Evolutionary conservation across 2,888 invertebrate genomes (phyloP).

Genomic region (Rhopalosiphum nymphaeae): DNA sequence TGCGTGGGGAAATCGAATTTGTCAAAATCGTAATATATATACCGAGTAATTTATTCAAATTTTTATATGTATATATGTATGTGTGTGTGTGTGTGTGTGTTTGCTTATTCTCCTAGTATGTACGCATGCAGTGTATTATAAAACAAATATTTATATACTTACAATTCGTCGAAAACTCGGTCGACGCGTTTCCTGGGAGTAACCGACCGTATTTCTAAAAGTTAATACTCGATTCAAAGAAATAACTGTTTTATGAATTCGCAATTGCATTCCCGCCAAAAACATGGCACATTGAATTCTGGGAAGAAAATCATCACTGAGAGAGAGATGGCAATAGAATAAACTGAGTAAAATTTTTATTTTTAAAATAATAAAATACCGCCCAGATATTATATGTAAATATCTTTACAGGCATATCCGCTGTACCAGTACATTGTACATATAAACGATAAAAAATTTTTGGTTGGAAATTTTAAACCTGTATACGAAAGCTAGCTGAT

Average conservation of each 20-base stretch:
- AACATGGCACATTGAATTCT: not conserved
- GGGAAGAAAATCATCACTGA: not conserved
- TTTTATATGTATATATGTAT: not conserved
- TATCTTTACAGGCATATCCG: not conserved
- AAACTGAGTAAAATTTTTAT: not conserved
- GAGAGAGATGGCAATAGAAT: not conserved
- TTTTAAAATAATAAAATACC: not conserved
- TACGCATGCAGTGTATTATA: not conserved
- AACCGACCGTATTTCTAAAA: not conserved
- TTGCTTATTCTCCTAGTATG: not conserved
- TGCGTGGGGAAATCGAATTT: slow-evolving; percentile 3
- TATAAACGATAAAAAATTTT: not conserved
- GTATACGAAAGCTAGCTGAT: not conserved
- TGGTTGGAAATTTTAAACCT: not conserved
- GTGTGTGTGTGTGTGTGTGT: not conserved
- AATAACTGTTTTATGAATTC: not conserved
- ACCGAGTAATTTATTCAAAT: not conserved
- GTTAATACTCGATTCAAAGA: not conserved
- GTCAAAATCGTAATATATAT: not conserved
- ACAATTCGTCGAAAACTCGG: not conserved
- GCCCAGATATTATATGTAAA: not conserved
- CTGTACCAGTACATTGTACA: not conserved
- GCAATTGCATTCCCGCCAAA: not conserved
- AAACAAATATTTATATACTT: not conserved
- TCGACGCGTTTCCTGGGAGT: not conserved